Evolutionary conservation across 2,888 invertebrate species (phyloP).

Genomic region (Rotaria magnacalcarata): DNA sequence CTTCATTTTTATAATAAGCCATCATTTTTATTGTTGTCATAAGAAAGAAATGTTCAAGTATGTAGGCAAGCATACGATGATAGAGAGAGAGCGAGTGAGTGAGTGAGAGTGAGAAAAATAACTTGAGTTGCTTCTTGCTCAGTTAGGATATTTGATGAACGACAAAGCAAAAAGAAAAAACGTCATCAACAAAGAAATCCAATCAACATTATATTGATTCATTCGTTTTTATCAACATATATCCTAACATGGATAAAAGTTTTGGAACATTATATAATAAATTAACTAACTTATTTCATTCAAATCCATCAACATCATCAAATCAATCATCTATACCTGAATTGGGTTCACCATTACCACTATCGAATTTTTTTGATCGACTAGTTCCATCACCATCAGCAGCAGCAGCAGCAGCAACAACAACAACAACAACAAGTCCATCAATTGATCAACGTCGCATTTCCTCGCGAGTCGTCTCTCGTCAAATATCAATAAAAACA

Average conservation of each 20-base stretch:
- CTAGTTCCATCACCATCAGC: not conserved
- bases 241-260: not conserved
- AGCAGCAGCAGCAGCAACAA: too few relatives aligned
- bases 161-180: not conserved
- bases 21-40: conserved; percentile 13
- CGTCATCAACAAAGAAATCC: not conserved
- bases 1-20: not conserved
- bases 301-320: not conserved
- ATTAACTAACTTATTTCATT: not conserved
- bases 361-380: not conserved
- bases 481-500: conserved; percentile 7
- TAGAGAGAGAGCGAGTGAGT: not conserved
- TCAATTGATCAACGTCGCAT: not conserved
- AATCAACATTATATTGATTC: not conserved
- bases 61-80: conserved; percentile 16
- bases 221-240: not conserved
- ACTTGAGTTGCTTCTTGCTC: not conserved
- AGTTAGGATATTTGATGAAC: conserved; percentile 6
- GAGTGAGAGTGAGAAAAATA: not conserved
- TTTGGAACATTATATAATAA: not conserved
- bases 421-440: not conserved
- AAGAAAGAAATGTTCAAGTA: conserved; percentile 20
- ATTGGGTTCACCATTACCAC: not conserved
- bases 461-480: not conserved
- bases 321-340: not conserved